Evolutionary conservation across 2,113 vertebrate genomes (phyloP), one percentile per base, ranked within the genome.

Genomic region (Alectura lathami): DNA sequence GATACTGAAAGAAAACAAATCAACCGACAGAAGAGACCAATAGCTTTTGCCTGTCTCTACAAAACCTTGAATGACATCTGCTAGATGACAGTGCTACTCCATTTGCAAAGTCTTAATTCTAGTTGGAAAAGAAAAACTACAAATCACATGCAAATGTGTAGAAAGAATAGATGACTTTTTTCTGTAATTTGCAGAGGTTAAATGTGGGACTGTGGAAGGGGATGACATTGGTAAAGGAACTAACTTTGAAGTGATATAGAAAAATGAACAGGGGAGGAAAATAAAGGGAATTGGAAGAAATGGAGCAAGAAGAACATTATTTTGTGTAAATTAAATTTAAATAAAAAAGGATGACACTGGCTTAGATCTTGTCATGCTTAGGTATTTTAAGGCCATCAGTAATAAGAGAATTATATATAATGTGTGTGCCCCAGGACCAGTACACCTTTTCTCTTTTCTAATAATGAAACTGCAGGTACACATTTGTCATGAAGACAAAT

Each of bases 291-390:
- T 83, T 94, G 75, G 76, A 92, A 96, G 97, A 98, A 98, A 97
- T 96, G 94, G 86, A 98, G 96, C 97, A 96, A 83, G 91, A 95
- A 97, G 92, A 96, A 95, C 95, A 96, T 97, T 96, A 97, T 97
- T 98, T 97, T 91, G 17, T 96, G 83, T 95, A 97, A 97, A 98
- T 97, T 97, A 96, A 97, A 97, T 97, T 97, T 96, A 97, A 98
- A 98, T 96, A 94, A 93, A 96, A 97, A 98, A 96, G 72, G 83
- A 97, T 97, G 92, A 91, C 94, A 94, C 88, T 59, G 68, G 62
- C 43, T 97, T 82, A 97, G 91, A 95, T 97, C 96, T 96, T 97
- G 93, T 97, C 95, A 94, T 77, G 56, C 80, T 88, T 74, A 96
- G 87, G 54, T 88, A 94, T 96, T 96, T 94, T 92, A 73, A 89